phyloP scores from a whole-genome alignment of 2,888 invertebrate genomes.

The Nemoura dubitans region DNA sequence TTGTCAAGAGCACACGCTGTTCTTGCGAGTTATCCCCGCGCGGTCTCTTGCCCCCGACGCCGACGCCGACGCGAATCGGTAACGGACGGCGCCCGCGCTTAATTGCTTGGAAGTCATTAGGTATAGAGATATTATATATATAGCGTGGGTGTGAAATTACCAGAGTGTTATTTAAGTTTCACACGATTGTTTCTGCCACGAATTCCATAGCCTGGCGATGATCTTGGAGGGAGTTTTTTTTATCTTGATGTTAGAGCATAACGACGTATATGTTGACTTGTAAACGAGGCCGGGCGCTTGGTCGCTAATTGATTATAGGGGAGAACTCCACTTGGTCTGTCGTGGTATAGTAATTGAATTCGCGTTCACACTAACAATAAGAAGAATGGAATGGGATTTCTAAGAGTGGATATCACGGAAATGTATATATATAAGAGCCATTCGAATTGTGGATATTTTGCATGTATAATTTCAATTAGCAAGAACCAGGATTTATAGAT shows the following conservation, averaged over 20 bases:
- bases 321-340: neutral
- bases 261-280: neutral
- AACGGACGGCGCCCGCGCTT: conserved; percentile 47
- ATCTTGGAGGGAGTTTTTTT: neutral
- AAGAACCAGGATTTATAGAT: neutral
- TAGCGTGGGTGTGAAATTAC: conserved; percentile 50
- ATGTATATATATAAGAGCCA: no score
- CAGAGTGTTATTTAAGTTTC: conserved; percentile 24
- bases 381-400: no score
- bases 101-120: conserved; percentile 51
- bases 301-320: neutral
- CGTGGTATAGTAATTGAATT: neutral
- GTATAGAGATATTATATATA: no score
- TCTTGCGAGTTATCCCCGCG: conserved; percentile 1
- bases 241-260: neutral
- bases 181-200: neutral
- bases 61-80: conserved; percentile 45
- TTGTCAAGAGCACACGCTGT: neutral
- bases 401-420: neutral
- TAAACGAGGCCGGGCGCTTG: neutral
- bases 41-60: neutral
- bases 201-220: neutral
- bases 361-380: no score
- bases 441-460: no score
- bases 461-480: neutral